phyloP scores from a whole-genome alignment of 2,797 vertebrate species.

The Naso thynnoides region DNA sequence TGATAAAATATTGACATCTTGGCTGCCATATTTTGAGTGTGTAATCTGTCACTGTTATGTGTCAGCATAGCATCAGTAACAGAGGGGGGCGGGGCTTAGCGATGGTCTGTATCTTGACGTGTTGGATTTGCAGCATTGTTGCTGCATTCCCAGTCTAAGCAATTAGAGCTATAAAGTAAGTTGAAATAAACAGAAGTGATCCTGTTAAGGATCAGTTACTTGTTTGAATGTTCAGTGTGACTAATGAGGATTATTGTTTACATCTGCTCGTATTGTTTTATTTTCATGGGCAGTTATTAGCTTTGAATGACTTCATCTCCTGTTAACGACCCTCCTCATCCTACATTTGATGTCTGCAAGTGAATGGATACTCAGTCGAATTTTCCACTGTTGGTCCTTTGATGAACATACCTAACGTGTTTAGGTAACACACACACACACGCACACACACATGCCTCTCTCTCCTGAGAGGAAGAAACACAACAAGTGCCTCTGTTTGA shows the following conservation, averaged over 20 bases:
- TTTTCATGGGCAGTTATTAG: slow-evolving; percentile 10
- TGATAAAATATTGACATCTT: too few relatives aligned
- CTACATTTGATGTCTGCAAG: slow-evolving; percentile 9
- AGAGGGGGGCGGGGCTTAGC: too few relatives aligned
- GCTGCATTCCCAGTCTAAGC: not conserved
- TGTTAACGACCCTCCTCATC: slow-evolving; percentile 8
- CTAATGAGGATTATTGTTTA: not conserved
- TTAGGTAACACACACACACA: slow-evolving; percentile 19
- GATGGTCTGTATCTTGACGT: not conserved
- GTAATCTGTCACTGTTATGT: too few relatives aligned
- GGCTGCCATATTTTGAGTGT: too few relatives aligned
- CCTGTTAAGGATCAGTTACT: slow-evolving; percentile 10
- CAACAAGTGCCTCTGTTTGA: slow-evolving; percentile 77
- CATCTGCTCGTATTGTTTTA: slow-evolving; percentile 23
- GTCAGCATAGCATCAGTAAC: too few relatives aligned
- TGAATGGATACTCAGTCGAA: slow-evolving; percentile 18
- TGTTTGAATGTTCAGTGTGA: not conserved
- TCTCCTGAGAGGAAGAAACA: slow-evolving; percentile 41
- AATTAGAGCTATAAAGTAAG: not conserved
- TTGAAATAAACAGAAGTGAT: not conserved
- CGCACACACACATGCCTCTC: slow-evolving; percentile 19
- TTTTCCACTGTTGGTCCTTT: slow-evolving; percentile 11
- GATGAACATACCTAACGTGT: slow-evolving; percentile 40
- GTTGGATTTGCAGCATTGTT: not conserved
- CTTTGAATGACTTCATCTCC: slow-evolving; percentile 41